Evolutionary conservation across 2,797 vertebrate species (phyloP), one percentile per base, ranked within the genome.

Genomic region (Varecia variegata): DNA sequence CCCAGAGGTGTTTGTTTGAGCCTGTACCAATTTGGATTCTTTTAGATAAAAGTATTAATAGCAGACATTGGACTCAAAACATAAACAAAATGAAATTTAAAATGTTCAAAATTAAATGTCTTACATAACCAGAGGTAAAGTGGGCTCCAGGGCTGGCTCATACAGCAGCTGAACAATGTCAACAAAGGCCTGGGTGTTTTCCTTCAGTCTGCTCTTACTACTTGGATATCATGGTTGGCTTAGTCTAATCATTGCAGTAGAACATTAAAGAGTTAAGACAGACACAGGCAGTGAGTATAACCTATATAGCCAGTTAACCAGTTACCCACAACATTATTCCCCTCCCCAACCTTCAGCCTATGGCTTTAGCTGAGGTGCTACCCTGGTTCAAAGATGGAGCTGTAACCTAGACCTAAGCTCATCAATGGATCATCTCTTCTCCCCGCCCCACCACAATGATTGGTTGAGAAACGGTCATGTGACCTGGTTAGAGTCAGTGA

Each of bases 31-130:
- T 93, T 32, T 95, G 60, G 35, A 60, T 60, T 71, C 45, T 94
- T 90, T 90, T 20, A 90, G 47, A 80, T 92, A 13, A 82, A 87
- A 56, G 25, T 52, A 56, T 56, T 56, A 56, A 56, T 25, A 71
- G 50, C 62, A 87, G 20, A 67, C 14, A 23, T 9, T 38, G 27
- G 79, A 83, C 50, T 89, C 65, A 95, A 94, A 87, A 32, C 76
- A 80, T 62, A 14, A 95, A 84, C 71, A 93, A 93, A 94, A 92
- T 43, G 4, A 81, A 52, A 82, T 25, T 30, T 30, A 58, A 85
- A 65, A 8, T 32, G 27, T 40, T 18, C 25, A 43, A 54, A 58
- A 45, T 43, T 70, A 84, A 81, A 77, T 86, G 43, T 54, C n/a
- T 91, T 43, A 70, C 18, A 17, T 43, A 45, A 84, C 25, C 12